A percentile compares a stretch with the other conserved stretches of the same genome.
These are phyloP conservation scores for Nautilus pompilius DNA, from an alignment of 1,140 invertebrate genomes.

Conservation along the genomic window DNA sequence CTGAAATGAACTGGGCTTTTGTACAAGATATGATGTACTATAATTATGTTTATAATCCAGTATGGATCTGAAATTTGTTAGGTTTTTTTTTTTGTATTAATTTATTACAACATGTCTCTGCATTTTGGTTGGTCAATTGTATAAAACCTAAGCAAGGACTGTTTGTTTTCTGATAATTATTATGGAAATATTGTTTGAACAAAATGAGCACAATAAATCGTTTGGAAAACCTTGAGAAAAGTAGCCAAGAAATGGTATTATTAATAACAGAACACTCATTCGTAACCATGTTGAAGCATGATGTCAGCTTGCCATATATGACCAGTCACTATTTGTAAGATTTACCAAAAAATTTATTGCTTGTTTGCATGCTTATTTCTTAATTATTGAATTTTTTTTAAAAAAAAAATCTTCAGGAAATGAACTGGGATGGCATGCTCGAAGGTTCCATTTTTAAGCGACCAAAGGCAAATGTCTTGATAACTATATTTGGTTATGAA, in stretches of 20 bases:
- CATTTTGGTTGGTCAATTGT: no score
- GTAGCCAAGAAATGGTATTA: neutral
- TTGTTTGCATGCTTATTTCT: neutral
- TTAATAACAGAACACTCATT: neutral
- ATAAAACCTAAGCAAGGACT: no score
- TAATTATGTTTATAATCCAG: no score
- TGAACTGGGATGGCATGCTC: constrained; percentile 69
- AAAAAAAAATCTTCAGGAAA: constrained; percentile 57
- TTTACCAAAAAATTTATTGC: neutral
- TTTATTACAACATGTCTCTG: no score
- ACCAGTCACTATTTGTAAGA: neutral
- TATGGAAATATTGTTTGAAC: no score
- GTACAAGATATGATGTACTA: no score
- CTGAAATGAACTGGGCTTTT: no score
- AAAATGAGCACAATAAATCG: no score
- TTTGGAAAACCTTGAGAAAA: no score
- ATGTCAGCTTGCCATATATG: neutral
- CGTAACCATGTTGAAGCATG: neutral
- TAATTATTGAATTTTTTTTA: neutral
- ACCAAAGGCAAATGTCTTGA: constrained; percentile 72
- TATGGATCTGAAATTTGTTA: no score
- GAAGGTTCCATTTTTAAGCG: constrained; percentile 72
- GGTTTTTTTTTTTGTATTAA: no score
- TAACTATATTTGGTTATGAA: constrained; percentile 69
- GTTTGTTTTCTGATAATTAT: no score